Evolutionary conservation across 2,797 vertebrate species (phyloP).

Genomic region (Pipistrellus pipistrellus): DNA sequence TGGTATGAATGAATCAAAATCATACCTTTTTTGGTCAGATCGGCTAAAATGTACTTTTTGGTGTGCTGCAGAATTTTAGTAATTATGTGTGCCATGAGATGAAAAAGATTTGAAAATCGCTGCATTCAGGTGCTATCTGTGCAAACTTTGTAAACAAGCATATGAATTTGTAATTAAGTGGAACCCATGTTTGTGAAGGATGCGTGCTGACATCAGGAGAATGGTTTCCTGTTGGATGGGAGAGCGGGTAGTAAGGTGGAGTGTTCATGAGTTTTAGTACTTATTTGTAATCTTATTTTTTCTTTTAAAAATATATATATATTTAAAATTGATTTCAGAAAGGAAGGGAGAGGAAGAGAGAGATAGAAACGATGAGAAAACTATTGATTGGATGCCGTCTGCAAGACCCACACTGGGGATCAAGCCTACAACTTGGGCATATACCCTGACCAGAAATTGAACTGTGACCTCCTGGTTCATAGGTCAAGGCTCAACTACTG

Average conservation of each 20-base stretch:
- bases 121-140: accelerated
- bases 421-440: no score
- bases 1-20: neutral
- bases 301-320: no score
- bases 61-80: neutral
- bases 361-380: no score
- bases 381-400: no score
- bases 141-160: neutral
- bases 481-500: no score
- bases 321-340: no score
- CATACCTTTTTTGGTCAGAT: neutral
- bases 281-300: neutral
- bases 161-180: neutral
- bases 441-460: no score
- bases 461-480: no score
- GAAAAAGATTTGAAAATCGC: no score
- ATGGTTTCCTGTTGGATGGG: neutral
- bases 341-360: no score
- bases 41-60: neutral
- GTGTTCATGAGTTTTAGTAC: neutral
- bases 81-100: neutral
- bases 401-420: no score
- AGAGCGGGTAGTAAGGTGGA: accelerated
- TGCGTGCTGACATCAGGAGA: neutral
- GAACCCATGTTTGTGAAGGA: neutral